phyloP scores from a whole-genome alignment of 2,113 vertebrate species.

The Diphyllodes magnificus region DNA sequence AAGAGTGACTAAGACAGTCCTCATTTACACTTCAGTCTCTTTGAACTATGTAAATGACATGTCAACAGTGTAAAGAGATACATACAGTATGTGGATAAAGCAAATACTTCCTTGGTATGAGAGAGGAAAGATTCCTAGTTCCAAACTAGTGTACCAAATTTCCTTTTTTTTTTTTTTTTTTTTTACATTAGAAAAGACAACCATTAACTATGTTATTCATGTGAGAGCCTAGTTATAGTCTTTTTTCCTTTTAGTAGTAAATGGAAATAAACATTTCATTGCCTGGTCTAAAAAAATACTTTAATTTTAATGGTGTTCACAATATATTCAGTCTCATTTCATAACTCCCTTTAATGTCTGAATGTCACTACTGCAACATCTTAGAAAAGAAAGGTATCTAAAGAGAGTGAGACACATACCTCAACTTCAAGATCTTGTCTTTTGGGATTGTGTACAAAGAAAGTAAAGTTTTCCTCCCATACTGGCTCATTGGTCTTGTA shows the following conservation, averaged over 20 bases:
- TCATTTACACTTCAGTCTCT: background rate
- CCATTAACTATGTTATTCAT: background rate
- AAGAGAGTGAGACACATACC: constrained; percentile 67
- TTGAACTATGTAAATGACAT: background rate
- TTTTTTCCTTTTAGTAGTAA: background rate
- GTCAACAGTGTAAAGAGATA: background rate
- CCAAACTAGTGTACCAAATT: background rate
- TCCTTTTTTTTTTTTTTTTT: background rate
- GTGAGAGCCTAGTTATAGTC: background rate
- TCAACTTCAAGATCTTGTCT: constrained; percentile 89
- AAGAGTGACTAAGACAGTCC: background rate
- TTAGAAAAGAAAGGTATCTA: background rate
- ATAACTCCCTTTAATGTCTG: background rate
- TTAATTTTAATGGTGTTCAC: background rate
- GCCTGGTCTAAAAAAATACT: background rate
- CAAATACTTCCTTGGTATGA: background rate
- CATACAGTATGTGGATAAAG: background rate
- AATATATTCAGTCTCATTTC: background rate
- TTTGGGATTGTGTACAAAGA: constrained; percentile 92
- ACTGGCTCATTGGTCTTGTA: constrained; percentile 93
- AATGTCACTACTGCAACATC: background rate
- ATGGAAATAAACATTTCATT: background rate
- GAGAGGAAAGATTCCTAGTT: background rate
- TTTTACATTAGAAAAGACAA: background rate
- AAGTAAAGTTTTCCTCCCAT: constrained; percentile 94